Conservation (phyloP, 2,888 invertebrate genomes). For the Eupithecia centaureata region DNA sequence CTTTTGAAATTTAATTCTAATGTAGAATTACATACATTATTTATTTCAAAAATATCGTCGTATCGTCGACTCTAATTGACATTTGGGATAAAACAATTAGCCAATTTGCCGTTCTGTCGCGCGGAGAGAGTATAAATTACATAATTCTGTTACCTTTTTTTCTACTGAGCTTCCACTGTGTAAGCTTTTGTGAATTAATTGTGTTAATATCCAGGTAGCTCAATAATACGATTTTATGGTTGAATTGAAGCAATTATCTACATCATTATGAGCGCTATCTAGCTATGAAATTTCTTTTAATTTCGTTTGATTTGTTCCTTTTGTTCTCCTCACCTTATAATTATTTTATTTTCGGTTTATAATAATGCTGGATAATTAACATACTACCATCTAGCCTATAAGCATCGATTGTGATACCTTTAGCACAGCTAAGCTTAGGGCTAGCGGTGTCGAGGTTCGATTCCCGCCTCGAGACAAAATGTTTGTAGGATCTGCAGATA, state of each 20-base stretch:
- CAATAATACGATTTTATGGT: neutral
- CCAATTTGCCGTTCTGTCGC: slow-evolving; percentile 6
- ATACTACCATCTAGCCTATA: too few species aligned
- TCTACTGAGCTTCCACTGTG: neutral
- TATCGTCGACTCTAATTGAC: neutral
- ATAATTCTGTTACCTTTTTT: neutral
- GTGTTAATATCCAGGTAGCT: neutral
- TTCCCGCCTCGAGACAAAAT: too few species aligned
- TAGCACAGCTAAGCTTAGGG: too few species aligned
- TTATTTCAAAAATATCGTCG: neutral
- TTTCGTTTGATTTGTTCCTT: neutral
- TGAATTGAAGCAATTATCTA: neutral
- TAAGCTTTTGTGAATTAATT: neutral
- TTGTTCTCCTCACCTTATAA: too few species aligned
- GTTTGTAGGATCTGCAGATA: too few species aligned
- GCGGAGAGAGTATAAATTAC: neutral
- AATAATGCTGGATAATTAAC: too few species aligned
- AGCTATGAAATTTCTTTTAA: neutral
- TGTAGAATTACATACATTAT: neutral
- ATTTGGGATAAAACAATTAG: neutral
- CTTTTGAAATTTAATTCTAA: too few species aligned
- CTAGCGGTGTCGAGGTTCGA: too few species aligned
- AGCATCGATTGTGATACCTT: too few species aligned
- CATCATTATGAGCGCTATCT: neutral
- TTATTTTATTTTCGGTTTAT: too few species aligned